These are phyloP conservation scores for Echinometra lucunter DNA, from an alignment of 53 echinoderm and acorn worm genomes.

Conservation along the genomic window DNA sequence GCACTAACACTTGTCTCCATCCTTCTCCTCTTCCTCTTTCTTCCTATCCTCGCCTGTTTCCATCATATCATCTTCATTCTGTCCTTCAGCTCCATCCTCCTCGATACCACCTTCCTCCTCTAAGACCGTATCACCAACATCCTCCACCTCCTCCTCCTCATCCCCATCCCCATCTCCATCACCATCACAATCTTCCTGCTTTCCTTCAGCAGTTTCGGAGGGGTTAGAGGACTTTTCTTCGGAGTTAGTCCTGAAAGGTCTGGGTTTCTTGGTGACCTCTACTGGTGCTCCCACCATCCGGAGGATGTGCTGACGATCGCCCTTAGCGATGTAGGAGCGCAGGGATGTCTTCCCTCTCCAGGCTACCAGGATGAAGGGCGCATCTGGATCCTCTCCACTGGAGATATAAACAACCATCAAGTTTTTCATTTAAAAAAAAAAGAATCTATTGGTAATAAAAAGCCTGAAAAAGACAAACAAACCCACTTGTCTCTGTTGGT, in stretches of 20 bases:
- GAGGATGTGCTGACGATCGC: constrained; percentile 91
- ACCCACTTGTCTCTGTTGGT: too few relatives aligned
- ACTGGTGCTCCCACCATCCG: constrained; percentile 81
- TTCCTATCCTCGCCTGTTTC: neutral
- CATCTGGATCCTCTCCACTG: constrained; percentile 64
- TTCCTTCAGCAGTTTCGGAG: neutral
- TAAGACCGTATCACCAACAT: neutral
- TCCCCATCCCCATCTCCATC: neutral
- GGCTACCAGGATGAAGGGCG: constrained; percentile 80
- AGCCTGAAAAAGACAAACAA: too few relatives aligned
- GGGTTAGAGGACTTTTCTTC: neutral
- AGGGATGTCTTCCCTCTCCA: constrained; percentile 95
- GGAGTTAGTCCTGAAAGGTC: neutral
- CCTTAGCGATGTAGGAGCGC: constrained; percentile 92
- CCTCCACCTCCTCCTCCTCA: constrained; percentile 5
- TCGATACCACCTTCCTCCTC: neutral
- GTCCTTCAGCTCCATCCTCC: neutral
- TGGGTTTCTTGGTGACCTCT: neutral
- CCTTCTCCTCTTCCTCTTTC: neutral
- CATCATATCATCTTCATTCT: neutral
- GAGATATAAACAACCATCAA: neutral
- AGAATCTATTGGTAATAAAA: too few relatives aligned
- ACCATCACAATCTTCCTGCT: neutral
- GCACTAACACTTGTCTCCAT: too few relatives aligned
- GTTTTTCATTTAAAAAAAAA: neutral